Evolutionary conservation across 2,888 invertebrate species (phyloP).

Genomic region (Ichneumon xanthorius): DNA sequence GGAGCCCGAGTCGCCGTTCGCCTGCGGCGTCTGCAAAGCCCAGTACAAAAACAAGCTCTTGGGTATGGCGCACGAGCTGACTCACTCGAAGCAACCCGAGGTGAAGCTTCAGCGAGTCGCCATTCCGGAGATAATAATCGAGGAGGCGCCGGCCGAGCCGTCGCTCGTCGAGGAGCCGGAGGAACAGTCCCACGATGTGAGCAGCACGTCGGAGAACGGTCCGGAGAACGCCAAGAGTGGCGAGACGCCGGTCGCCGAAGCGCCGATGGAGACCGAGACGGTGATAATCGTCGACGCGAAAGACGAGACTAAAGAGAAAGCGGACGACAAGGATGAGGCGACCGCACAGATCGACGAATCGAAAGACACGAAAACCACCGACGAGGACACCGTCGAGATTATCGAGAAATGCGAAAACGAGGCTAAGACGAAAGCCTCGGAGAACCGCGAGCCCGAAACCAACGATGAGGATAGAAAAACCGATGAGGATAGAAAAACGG

Average conservation of each 20-base stretch:
- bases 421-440: not conserved
- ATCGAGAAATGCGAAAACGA: conserved; percentile 4
- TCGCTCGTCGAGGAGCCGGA: conserved; percentile 41
- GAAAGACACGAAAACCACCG: not conserved
- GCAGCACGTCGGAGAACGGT: conserved; percentile 36
- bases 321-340: not conserved
- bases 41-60: conserved; percentile 75
- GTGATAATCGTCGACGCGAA: not conserved
- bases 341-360: not conserved
- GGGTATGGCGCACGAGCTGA: conserved; percentile 76
- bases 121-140: conserved; percentile 42
- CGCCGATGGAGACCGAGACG: not conserved
- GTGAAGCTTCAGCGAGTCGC: conserved; percentile 75
- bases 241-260: not conserved
- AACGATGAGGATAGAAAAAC: not conserved
- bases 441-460: not conserved
- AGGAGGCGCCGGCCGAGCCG: conserved; percentile 21
- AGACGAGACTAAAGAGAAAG: not conserved
- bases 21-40: conserved; percentile 75
- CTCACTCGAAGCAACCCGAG: conserved; percentile 77
- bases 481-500: not conserved
- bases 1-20: conserved; percentile 61
- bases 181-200: conserved; percentile 55
- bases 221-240: not conserved
- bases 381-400: not conserved